Evolutionary conservation across 2,888 invertebrate species (phyloP), one percentile per base, ranked within the genome.

Genomic region (Parochlus steinenii): DNA sequence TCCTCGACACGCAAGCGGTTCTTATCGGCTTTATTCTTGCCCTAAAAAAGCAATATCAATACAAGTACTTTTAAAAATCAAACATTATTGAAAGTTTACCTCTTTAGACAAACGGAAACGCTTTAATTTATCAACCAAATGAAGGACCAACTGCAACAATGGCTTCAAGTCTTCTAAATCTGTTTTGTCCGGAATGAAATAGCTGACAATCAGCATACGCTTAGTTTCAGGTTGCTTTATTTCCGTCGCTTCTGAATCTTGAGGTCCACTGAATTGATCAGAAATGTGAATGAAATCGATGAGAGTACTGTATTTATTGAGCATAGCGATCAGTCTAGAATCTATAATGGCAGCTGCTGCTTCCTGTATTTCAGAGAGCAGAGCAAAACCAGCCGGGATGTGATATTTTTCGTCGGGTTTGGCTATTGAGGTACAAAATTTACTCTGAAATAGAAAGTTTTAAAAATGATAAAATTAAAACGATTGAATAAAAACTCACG

Each of bases 261-360:
- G 78, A 57, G 90, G 86, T 23, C 97, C 97, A 45, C 82, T 79
- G 63, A 77, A 98, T 53, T 93, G 85, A 63, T 98, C 98, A 37
- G 95, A 93, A 50, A 98, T 74, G 63, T 98, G 97, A 56, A 98
- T 81, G 60, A 81, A 97, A 58, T 98, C 95, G 49, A 98, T 71
- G 53, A 75, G 66, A 40, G 75, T 69, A 46, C 80, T 72, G 63
- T 80, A 89, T 62, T 81, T 89, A 44, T 69, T 65, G 39, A 89
- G 66, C 38, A 81, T 75, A 41, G 78, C 70, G 26, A 71, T 62
- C 40, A 82, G 69, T 52, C 82, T 74, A 39, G 79, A 67, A 64
- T 95, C 95, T 45, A 95, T 63, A 47, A 95, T 64, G 40, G 78
- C 74, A 39, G 75, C 66, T 30, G 87, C 71, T 12, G 83, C 89